Conservation (phyloP, 2,113 vertebrate species). For the Platysternon megacephalum region DNA sequence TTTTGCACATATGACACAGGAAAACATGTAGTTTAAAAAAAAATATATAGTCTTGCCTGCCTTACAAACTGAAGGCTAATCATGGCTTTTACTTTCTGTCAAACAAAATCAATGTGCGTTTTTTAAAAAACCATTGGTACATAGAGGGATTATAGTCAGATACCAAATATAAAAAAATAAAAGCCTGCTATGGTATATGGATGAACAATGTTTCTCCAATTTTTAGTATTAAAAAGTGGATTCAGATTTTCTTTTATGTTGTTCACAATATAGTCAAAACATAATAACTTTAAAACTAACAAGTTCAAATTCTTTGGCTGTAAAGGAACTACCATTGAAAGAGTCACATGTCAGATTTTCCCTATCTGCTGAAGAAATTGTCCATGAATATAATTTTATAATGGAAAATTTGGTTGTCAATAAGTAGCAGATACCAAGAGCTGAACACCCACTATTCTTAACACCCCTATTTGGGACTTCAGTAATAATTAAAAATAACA, state of each 20-base stretch:
- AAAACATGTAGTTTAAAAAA: neutral
- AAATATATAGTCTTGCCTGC: neutral
- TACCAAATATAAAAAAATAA: neutral
- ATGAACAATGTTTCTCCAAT: neutral
- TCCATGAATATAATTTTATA: neutral
- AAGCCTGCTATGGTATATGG: neutral
- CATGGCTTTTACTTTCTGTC: neutral
- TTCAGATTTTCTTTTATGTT: neutral
- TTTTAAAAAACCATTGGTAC: neutral
- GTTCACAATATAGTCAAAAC: neutral
- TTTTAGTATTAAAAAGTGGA: neutral
- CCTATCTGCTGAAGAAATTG: slow-evolving; percentile 6
- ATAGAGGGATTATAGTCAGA: neutral
- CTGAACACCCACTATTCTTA: slow-evolving; percentile 18
- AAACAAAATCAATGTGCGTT: neutral
- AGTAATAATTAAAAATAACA: neutral
- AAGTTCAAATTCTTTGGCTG: neutral
- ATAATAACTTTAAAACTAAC: neutral
- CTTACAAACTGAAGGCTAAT: neutral
- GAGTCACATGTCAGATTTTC: neutral
- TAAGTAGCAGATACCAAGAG: slow-evolving; percentile 5
- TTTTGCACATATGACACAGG: accelerated
- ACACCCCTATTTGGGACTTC: neutral
- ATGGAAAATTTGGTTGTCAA: neutral
- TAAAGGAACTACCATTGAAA: slow-evolving; percentile 19